A percentile compares a stretch with the other conserved stretches of the same genome.
phyloP scores from a whole-genome alignment of 2,797 vertebrate genomes.

The Parotocinclus haroldoi region DNA sequence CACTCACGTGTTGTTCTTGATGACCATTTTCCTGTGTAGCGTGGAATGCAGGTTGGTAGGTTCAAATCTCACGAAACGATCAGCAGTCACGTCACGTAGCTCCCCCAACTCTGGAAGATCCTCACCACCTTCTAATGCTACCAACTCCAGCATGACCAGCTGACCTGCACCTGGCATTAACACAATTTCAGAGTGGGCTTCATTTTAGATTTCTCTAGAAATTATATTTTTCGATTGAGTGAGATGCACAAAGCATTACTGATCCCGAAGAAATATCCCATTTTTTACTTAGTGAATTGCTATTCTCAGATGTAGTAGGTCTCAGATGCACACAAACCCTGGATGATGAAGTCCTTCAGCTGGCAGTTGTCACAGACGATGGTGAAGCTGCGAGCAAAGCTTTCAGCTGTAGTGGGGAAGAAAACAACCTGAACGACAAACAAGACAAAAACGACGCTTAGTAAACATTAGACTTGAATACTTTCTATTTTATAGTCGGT shows the following conservation, averaged over 20 bases:
- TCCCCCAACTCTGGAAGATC: slow-evolving; percentile 67
- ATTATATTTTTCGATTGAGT: neutral
- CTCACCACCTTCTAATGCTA: slow-evolving; percentile 73
- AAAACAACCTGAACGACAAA: slow-evolving; percentile 77
- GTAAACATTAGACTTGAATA: too few relatives aligned
- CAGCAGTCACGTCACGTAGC: slow-evolving; percentile 69
- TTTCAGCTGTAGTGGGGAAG: slow-evolving; percentile 73
- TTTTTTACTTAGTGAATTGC: too few relatives aligned
- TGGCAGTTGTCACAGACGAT: slow-evolving; percentile 89
- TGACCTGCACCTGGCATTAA: slow-evolving; percentile 78
- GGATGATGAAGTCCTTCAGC: slow-evolving; percentile 74
- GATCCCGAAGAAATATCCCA: too few relatives aligned
- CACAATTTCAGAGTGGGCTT: neutral
- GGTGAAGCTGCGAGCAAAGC: slow-evolving; percentile 68
- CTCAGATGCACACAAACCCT: too few relatives aligned
- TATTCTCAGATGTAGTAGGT: too few relatives aligned
- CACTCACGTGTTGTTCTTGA: slow-evolving; percentile 84
- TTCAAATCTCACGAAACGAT: slow-evolving; percentile 78
- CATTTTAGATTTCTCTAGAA: neutral
- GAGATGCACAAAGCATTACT: too few relatives aligned
- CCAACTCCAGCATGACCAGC: slow-evolving; percentile 75
- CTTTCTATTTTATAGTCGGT: too few relatives aligned
- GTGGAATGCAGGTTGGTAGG: slow-evolving; percentile 72
- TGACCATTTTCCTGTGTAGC: slow-evolving; percentile 68
- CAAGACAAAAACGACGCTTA: neutral